These are phyloP conservation scores for Capromys pilorides DNA, from an alignment of 2,797 vertebrate species.

Conservation along the genomic window DNA sequence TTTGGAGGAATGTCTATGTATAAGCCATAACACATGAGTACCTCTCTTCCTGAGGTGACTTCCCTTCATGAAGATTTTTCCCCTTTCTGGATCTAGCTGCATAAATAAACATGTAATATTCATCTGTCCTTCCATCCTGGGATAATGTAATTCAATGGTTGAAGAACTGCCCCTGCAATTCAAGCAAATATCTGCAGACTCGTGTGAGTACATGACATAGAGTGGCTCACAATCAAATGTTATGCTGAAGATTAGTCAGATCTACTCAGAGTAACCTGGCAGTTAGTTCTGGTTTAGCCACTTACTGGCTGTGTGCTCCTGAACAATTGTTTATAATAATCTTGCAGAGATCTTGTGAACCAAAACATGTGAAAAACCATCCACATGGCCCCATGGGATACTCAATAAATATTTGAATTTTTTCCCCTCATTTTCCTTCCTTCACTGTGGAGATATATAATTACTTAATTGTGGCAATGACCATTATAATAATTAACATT, in stretches of 20 bases:
- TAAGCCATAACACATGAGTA: background rate
- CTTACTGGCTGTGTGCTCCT: background rate
- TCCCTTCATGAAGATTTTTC: background rate
- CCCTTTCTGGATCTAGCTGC: background rate
- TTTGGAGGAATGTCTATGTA: background rate
- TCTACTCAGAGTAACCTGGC: background rate
- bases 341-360: background rate
- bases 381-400: background rate
- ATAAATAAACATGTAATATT: slow-evolving; percentile 36
- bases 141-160: slow-evolving; percentile 3
- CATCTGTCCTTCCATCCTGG: slow-evolving; percentile 45
- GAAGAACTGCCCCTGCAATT: background rate
- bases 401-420: background rate
- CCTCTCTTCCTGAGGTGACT: background rate
- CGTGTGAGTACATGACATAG: background rate
- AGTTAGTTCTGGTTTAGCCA: background rate
- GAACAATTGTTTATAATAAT: background rate
- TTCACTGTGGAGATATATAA: background rate
- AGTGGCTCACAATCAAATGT: background rate
- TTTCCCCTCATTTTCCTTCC: background rate
- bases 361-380: background rate
- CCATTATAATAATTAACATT: background rate
- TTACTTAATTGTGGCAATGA: background rate
- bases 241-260: slow-evolving; percentile 22
- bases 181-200: background rate